These are phyloP conservation scores for Lingula anatina DNA, from an alignment of 2,888 invertebrate species.

Conservation along the genomic window DNA sequence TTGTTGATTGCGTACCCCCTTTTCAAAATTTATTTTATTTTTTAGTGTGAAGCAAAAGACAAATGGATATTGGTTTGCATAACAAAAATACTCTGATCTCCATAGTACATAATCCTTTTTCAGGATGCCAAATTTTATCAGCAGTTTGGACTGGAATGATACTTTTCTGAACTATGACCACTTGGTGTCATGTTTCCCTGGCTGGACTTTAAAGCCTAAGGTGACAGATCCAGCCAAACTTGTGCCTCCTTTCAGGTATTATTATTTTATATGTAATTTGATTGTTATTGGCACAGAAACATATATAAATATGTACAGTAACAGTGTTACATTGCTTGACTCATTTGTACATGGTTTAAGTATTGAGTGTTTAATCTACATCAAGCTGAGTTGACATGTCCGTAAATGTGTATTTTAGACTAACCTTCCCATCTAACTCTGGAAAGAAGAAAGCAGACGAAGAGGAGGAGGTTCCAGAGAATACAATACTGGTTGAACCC, in stretches of 20 bases:
- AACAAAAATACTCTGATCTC: not conserved
- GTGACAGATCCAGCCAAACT: slow-evolving; percentile 61
- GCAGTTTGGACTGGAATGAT: slow-evolving; percentile 91
- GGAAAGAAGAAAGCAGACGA: slow-evolving; percentile 39
- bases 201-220: slow-evolving; percentile 68
- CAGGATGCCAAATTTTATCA: slow-evolving; percentile 82
- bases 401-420: slow-evolving; percentile 53
- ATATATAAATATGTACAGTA: no score
- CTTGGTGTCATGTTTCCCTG: slow-evolving; percentile 79
- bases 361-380: no score
- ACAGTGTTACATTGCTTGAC: no score
- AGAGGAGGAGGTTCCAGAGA: slow-evolving; percentile 32
- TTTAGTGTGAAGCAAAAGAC: no score
- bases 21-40: no score
- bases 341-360: no score
- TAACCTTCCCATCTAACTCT: slow-evolving; percentile 68
- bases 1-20: no score
- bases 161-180: slow-evolving; percentile 93
- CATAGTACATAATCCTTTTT: slow-evolving; percentile 10
- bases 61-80: no score
- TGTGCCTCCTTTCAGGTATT: slow-evolving; percentile 78
- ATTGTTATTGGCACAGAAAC: no score
- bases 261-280: no score
- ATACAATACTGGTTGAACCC: slow-evolving; percentile 71
- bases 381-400: no score